Base-by-base conservation (phyloP, 2,888 invertebrate genomes). In the Hecatera dysodea region DNA sequence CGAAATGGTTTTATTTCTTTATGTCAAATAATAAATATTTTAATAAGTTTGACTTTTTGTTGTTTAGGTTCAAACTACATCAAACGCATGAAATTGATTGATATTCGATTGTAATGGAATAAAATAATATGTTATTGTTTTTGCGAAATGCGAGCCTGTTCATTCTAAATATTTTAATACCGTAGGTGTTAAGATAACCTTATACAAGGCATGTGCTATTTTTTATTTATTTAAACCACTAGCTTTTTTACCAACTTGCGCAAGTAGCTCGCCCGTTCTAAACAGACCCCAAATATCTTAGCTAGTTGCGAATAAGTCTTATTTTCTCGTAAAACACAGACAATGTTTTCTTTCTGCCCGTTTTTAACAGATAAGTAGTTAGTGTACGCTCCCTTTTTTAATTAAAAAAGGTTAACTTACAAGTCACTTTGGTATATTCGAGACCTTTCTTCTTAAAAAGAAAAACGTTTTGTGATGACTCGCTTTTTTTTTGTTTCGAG, bases 401-500 rank as follows among this genome's bases (percentile, higher is more conserved):
- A 93, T 93, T 93, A 93, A 93, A 92, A 83, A 92, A 88, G 87
- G 87, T 90, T 90, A 89, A 72, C 78, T 82, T 86, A 90, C 91
- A 86, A 93, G 91, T 93, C 93, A 93, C 92, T 92, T 82, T 84
- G 56, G 84, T 77, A 73, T 64, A 83, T 83, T 85, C 55, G 85
- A 86, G 68, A 80, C 78, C n/a, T 59, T 46, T 55, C 39, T 67
- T 53, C 15, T 33, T 42, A 7, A 60, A 56, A 48, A 59, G 46
- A 55, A 55, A 42, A 55, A 44, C 5, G 42, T 11, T 15, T 19
- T 33, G 27, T 36, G 24, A 52, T 42, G 33, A 50, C 22, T 48
- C 42, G n/a, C 22, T 46, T 46, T n/a, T 56, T 33, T 67, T 46
- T 52, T 11, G 15, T 29, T 29, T 29, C 29, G 29, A 29, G 29